Evolutionary conservation across 2,113 vertebrate species (phyloP).

Genomic region (Paraplagusia blochii): DNA sequence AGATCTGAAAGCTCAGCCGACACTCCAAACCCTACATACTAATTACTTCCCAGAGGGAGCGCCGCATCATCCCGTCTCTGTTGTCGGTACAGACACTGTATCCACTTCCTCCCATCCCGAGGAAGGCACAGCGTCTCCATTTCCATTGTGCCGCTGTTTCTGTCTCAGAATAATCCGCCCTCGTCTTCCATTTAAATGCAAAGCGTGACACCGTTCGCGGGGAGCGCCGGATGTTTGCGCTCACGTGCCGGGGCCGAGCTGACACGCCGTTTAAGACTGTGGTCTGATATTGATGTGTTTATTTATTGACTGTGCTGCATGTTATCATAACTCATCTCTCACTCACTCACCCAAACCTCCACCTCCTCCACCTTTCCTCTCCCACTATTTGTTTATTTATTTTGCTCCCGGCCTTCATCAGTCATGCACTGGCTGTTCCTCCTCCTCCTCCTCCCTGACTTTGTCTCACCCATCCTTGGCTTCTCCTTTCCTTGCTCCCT

Average conservation of each 20-base stretch:
- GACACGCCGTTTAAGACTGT: neutral
- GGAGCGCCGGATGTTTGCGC: neutral
- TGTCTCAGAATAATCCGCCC: constrained; percentile 23
- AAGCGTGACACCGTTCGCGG: constrained; percentile 22
- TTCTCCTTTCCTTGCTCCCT: constrained; percentile 16
- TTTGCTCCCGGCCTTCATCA: constrained; percentile 48
- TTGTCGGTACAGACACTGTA: neutral
- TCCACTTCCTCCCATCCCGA: constrained; percentile 23
- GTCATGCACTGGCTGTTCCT: constrained; percentile 50
- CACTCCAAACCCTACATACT: constrained; percentile 55
- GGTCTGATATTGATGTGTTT: constrained; percentile 41
- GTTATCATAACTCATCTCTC: constrained; percentile 49
- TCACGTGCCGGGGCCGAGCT: neutral
- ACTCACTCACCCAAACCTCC: constrained; percentile 3
- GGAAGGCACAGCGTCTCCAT: constrained; percentile 23
- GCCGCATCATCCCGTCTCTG: neutral
- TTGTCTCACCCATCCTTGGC: constrained; percentile 17
- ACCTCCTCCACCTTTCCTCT: constrained; percentile 15
- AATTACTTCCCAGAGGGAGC: constrained; percentile 56
- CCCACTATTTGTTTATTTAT: constrained; percentile 14
- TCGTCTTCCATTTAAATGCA: constrained; percentile 55
- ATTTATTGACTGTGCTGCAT: constrained; percentile 39
- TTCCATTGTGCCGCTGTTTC: constrained; percentile 42
- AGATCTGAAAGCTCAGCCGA: constrained; percentile 50
- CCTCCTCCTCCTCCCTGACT: too few relatives aligned